Evolutionary conservation across 1,140 invertebrate genomes (phyloP).

Genomic region (Bombus waltoni): DNA sequence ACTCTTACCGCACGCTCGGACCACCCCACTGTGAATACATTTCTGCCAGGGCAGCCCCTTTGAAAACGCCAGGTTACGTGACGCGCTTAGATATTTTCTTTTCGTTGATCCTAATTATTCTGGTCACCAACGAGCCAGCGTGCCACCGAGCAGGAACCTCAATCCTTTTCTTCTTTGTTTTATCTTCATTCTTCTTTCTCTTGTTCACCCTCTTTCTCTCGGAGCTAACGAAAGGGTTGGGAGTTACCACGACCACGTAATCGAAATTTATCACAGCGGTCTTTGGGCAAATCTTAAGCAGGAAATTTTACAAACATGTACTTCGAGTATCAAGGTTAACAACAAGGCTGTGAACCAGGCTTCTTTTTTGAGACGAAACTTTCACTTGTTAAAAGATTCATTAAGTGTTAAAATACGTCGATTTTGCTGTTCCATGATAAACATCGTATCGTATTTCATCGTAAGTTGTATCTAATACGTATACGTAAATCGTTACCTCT

Average conservation of each 20-base stretch:
- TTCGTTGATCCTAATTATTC: constrained; percentile 65
- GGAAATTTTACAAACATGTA: neutral
- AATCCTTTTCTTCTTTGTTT: neutral
- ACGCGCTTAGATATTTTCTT: constrained; percentile 68
- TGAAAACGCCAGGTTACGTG: constrained; percentile 59
- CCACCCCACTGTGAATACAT: constrained; percentile 52
- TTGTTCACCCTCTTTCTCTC: neutral
- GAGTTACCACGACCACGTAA: neutral
- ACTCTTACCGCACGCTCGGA: constrained; percentile 54
- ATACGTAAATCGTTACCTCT: too few species aligned
- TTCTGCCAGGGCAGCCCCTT: constrained; percentile 36
- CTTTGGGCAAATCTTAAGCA: neutral
- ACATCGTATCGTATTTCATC: too few species aligned
- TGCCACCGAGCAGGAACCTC: neutral
- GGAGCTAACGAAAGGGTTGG: neutral
- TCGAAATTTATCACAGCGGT: constrained; percentile 57
- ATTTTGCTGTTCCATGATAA: too few species aligned
- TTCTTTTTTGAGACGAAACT: too few species aligned
- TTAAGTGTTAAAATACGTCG: too few species aligned
- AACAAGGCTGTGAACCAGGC: too few species aligned
- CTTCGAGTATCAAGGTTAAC: neutral
- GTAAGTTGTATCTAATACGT: too few species aligned
- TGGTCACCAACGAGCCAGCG: constrained; percentile 24
- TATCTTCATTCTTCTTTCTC: too few species aligned
- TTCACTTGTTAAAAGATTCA: too few species aligned